Percentiles rank a stretch among this genome's conserved stretches.
phyloP scores from a whole-genome alignment of 2,888 invertebrate genomes.

The Loripinus fragilis region DNA sequence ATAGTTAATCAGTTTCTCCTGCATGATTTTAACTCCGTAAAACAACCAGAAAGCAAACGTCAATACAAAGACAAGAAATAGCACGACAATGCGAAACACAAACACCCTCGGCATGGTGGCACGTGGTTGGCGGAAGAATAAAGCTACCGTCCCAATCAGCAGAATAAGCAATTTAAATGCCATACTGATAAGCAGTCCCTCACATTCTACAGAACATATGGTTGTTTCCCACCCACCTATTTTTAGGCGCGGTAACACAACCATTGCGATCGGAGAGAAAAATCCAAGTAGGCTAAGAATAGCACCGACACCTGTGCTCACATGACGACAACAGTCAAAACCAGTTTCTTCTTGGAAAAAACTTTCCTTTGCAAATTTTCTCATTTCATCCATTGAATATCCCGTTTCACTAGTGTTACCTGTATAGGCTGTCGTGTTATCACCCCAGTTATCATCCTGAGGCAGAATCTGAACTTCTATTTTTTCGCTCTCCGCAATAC shows the following conservation, averaged over 20 bases:
- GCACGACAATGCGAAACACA: slow-evolving; percentile 94
- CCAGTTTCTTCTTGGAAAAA: slow-evolving; percentile 74
- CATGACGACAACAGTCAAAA: slow-evolving; percentile 85
- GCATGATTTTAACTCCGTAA: slow-evolving; percentile 92
- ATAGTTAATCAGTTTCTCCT: slow-evolving; percentile 85
- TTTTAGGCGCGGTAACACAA: slow-evolving; percentile 93
- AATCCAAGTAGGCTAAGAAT: slow-evolving; percentile 93
- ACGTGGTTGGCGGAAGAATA: slow-evolving; percentile 92
- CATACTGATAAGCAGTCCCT: slow-evolving; percentile 95
- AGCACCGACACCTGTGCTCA: slow-evolving; percentile 91
- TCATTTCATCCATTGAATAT: slow-evolving; percentile 93
- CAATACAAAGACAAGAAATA: slow-evolving; percentile 94
- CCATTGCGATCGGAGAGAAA: slow-evolving; percentile 97
- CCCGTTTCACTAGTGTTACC: slow-evolving; percentile 97
- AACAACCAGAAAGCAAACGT: slow-evolving; percentile 99
- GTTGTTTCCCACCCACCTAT: slow-evolving; percentile 85
- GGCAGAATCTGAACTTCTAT: slow-evolving; percentile 98
- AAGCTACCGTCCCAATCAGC: slow-evolving; percentile 95
- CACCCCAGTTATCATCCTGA: slow-evolving; percentile 99
- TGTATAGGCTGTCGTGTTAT: slow-evolving; percentile 98
- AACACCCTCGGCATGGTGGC: slow-evolving; percentile 96
- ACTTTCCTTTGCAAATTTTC: slow-evolving; percentile 79
- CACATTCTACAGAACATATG: slow-evolving; percentile 84
- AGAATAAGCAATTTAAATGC: slow-evolving; percentile 95
- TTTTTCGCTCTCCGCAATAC: slow-evolving; percentile 75